Evolutionary conservation across 2,113 vertebrate species (phyloP), one percentile per base, ranked within the genome.

Genomic region (Campylomormyrus tamandua): DNA sequence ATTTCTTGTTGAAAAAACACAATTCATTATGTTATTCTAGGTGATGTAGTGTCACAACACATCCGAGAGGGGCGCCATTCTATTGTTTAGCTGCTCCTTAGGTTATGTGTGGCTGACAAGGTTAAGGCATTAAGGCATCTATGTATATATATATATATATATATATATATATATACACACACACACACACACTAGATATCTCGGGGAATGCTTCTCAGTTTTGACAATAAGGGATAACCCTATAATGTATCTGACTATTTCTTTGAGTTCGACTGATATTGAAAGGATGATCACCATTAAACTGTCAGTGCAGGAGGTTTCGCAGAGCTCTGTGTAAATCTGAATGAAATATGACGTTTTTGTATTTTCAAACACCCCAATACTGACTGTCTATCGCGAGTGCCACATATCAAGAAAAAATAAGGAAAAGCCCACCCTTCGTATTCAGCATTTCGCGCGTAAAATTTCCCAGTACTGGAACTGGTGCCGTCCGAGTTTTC

Each of bases 371-470:
- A 27, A 27, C 62, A 66, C n/a, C 10, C 10, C 27, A 31, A 31
- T 70, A 11, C 62, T 70, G 10, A 70, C 62, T 70, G 3, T 11
- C 9, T 66, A 31, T 31, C n/a, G n/a, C 62, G n/a, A n/a, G 5
- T 77, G 1, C 70, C 5, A 77, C 3, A 77, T 31, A 77, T 39
- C 21, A 5, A 46, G 56, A 58, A 42, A 88, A 50, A 46, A 50
- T 88, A 52, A 85, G 24, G 13, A 46, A n/a, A 46, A 87, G 10
- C 42, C 52, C 58, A 66, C 77, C 87, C 88, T 90, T 90, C 89
- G 17, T 89, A 87, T 89, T 91, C 53, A 91, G 87, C 58, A 91
- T 93, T 94, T 94, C 93, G 92, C 93, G 93, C 93, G 89, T 91
- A 94, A 94, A 94, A 89, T 90, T 87, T 91, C 88, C 62, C n/a